phyloP scores from a whole-genome alignment of 2,113 vertebrate genomes.

The Panthera uncia region DNA sequence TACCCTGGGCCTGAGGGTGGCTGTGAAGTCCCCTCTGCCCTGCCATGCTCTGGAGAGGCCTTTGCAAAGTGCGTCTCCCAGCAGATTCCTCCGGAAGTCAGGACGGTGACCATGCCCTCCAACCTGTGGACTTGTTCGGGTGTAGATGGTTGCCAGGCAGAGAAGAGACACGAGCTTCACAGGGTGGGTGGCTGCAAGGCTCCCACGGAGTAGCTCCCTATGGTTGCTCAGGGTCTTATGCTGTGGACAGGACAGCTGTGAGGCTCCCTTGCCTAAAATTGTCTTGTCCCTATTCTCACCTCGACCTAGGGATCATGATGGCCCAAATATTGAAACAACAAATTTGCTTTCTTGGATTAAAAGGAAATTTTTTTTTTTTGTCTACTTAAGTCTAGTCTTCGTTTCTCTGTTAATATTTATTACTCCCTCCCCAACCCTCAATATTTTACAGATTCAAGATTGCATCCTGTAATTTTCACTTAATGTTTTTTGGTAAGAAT shows the following conservation, averaged over 20 bases:
- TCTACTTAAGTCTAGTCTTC: background rate
- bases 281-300: background rate
- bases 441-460: background rate
- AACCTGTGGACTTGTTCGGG: too few relatives aligned
- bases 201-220: background rate
- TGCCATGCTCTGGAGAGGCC: background rate
- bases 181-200: background rate
- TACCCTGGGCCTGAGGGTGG: background rate
- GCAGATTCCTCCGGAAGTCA: background rate
- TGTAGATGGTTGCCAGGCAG: background rate
- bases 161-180: background rate
- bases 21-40: fast-evolving
- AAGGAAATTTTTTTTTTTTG: background rate
- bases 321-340: background rate
- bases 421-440: too few relatives aligned
- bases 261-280: too few relatives aligned
- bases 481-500: background rate
- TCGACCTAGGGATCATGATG: background rate
- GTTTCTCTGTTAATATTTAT: background rate
- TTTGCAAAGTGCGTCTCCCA: background rate
- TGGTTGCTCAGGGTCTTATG: background rate
- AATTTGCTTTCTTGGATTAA: background rate
- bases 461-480: background rate
- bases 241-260: background rate
- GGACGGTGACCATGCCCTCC: background rate